These are phyloP conservation scores for Neelides folsomi DNA, from an alignment of 2,888 invertebrate genomes.

Conservation along the genomic window DNA sequence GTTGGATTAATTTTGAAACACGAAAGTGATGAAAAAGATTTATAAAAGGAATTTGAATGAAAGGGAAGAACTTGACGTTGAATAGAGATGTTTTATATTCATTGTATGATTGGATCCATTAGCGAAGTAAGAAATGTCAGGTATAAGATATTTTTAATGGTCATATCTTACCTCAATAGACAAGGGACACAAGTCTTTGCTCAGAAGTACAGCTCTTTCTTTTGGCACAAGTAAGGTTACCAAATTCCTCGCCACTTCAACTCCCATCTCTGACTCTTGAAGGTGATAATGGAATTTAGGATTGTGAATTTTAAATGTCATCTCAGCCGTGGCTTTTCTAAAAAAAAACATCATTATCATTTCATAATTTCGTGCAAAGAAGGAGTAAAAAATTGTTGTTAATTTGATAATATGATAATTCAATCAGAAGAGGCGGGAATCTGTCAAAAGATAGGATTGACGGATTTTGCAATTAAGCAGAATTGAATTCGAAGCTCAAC, in stretches of 20 bases:
- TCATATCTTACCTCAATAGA: constrained; percentile 18
- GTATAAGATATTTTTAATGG: background rate
- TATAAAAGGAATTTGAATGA: background rate
- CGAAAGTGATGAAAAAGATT: no score
- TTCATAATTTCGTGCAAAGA: background rate
- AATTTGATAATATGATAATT: no score
- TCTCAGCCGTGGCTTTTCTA: constrained; percentile 21
- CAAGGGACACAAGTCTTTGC: constrained; percentile 10
- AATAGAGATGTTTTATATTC: constrained; percentile 1
- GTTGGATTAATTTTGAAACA: no score
- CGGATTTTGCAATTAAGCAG: no score
- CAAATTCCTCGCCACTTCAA: constrained; percentile 13
- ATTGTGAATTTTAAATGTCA: constrained; percentile 21
- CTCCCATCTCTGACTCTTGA: constrained; percentile 14
- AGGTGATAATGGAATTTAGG: constrained; percentile 15
- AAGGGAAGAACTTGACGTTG: constrained; percentile 3
- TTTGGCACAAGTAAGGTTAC: constrained; percentile 14
- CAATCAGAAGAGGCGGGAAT: no score
- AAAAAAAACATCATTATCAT: background rate
- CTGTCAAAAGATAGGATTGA: no score
- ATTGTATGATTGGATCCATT: background rate
- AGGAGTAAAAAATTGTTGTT: no score
- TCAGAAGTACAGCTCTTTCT: no score
- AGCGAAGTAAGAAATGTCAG: background rate
- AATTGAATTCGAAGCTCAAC: no score